Conservation (phyloP, 2,888 invertebrate species). For the Aspidiotus destructor region DNA sequence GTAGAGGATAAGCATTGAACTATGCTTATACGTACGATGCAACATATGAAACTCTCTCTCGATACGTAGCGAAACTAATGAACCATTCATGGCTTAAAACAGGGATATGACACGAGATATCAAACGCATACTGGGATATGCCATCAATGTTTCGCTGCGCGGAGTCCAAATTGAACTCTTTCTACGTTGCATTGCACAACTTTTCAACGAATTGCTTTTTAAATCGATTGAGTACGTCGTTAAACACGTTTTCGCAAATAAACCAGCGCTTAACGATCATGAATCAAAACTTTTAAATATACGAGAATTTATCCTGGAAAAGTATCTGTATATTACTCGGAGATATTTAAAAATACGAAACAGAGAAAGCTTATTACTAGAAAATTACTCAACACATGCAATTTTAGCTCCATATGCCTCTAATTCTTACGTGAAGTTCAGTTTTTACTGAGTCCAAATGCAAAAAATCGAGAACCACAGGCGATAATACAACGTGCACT, state of each 20-base stretch:
- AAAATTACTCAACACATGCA: too few relatives aligned
- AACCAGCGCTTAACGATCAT: slow-evolving; percentile 30
- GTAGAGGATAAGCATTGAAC: slow-evolving; percentile 14
- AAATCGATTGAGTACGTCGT: slow-evolving; percentile 29
- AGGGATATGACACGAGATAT: slow-evolving; percentile 21
- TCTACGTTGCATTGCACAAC: slow-evolving; percentile 21
- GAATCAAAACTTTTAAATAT: slow-evolving; percentile 31
- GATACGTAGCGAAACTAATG: slow-evolving; percentile 31
- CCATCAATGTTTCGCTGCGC: slow-evolving; percentile 30
- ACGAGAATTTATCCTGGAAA: slow-evolving; percentile 29
- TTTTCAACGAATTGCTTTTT: slow-evolving; percentile 21
- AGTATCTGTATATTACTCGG: slow-evolving; percentile 30
- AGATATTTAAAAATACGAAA: slow-evolving; percentile 9
- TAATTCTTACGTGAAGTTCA: too few relatives aligned
- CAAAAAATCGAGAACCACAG: too few relatives aligned
- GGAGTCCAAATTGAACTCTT: slow-evolving; percentile 18
- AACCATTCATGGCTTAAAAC: slow-evolving; percentile 24
- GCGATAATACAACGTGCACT: too few relatives aligned
- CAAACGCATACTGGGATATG: slow-evolving; percentile 13
- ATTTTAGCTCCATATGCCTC: too few relatives aligned
- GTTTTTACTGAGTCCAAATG: too few relatives aligned
- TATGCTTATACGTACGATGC: slow-evolving; percentile 31
- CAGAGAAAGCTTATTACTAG: too few relatives aligned
- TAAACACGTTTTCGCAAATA: slow-evolving; percentile 30
- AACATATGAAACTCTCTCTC: slow-evolving; percentile 17